Base-by-base conservation (phyloP, 2,888 invertebrate genomes). In the Hyppa rectilinea region DNA sequence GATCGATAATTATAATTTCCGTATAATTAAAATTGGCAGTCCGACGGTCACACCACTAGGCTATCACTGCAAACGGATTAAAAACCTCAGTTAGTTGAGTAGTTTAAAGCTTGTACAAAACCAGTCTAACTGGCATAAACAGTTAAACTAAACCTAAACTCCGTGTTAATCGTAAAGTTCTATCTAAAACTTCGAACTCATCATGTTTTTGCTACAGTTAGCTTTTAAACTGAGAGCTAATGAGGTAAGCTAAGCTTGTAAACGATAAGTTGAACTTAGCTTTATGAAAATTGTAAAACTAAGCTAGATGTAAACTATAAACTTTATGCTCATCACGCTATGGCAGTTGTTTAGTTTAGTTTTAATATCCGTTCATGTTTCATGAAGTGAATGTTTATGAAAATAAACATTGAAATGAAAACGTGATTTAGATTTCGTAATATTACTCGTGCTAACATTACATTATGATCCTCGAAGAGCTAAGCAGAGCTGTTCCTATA, bases 141-240 rank as follows among this genome's bases (percentile, higher is more conserved):
- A 47, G 2, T 17, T 26, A 10, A 45, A 52, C 56, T 52, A 23
- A 45, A 68, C 40, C 61, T 40, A 61, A 59, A 23, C 58, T 23
- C 12, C 14, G 36, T 62, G 62, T 55, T 53, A 71, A 55, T 53
- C 9, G 36, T 43, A 34, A 78, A 78, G 58, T 78, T 78, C 78
- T 26, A 59, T 59, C 45, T 52, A 29, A 9, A 52, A 40, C 56
- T 52, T 53, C 6, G 17, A 47, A 60, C 38, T 43, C 63, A 49
- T 63, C 62, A 49, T 71, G 72, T 59, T 75, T 70, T 71, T 71
- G 50, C 50, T 50, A 47, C 14, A 38, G 43, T 45, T 60, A 23
- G 52, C 40, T 56, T n/a, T 49, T 52, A 12, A 47, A 34, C 47
- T 43, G n/a, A n/a, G n/a, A n/a, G n/a, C 26, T 68, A 69, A 60